phyloP scores from a whole-genome alignment of 2,113 vertebrate genomes.

The Scomber japonicus region DNA sequence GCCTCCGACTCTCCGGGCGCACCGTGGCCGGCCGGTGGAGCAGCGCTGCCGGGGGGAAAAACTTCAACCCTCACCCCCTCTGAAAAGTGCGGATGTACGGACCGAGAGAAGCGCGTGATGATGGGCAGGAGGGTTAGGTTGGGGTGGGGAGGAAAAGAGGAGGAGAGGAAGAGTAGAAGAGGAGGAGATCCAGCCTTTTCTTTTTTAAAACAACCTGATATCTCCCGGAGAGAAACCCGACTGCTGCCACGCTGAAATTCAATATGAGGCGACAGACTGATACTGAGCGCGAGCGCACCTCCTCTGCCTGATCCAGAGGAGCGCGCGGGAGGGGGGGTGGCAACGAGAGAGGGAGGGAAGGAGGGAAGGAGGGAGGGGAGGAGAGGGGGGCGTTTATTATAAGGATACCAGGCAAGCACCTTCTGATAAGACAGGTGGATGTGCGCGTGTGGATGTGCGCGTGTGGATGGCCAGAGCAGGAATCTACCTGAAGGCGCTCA shows the following conservation, averaged over 20 bases:
- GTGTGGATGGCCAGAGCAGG: constrained; percentile 2
- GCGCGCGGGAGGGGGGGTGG: not conserved
- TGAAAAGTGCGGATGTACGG: constrained; percentile 30
- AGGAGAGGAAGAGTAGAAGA: not conserved
- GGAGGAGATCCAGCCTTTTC: not conserved
- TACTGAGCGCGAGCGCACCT: constrained; percentile 1
- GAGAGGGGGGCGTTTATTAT: not conserved
- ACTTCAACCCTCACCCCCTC: constrained; percentile 38
- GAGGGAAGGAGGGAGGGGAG: not conserved
- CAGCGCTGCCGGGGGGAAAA: constrained; percentile 17
- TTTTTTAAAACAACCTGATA: constrained; percentile 39
- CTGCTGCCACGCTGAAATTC: constrained; percentile 58
- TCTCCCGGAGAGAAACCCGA: constrained; percentile 58
- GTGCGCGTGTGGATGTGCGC: constrained; percentile 1
- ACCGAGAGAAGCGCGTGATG: not conserved
- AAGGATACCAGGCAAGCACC: constrained; percentile 7
- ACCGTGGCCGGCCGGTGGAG: not conserved
- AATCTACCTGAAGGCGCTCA: not conserved
- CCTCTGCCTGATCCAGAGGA: constrained; percentile 8
- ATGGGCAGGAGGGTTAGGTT: not conserved
- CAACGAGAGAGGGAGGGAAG: no score
- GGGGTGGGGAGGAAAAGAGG: not conserved
- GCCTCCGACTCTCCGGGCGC: constrained; percentile 27
- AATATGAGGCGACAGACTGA: constrained; percentile 54
- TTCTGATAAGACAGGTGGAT: constrained; percentile 38